Evolutionary conservation across 2,113 vertebrate species (phyloP).

Genomic region (Nothocercus julius): DNA sequence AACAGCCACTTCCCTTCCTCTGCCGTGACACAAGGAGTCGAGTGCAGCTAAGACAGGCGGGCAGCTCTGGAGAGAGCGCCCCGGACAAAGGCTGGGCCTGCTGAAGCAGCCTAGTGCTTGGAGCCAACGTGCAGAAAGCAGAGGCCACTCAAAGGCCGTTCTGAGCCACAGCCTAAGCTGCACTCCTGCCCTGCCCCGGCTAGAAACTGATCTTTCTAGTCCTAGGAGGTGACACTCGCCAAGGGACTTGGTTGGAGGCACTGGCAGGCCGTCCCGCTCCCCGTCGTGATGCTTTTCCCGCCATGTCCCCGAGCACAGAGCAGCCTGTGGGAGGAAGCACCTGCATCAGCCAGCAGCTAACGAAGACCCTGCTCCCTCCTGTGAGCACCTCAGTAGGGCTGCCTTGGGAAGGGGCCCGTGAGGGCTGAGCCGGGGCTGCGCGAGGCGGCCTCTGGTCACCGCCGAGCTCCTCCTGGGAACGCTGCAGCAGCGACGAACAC

Average conservation of each 20-base stretch:
- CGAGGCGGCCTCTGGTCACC: accelerated
- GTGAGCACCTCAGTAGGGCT: neutral
- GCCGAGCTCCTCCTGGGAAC: neutral
- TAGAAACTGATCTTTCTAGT: neutral
- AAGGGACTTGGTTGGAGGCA: neutral
- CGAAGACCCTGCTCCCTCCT: neutral
- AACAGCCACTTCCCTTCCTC: neutral
- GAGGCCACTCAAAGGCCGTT: neutral
- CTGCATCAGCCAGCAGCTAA: neutral
- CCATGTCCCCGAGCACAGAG: neutral
- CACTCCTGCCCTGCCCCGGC: neutral
- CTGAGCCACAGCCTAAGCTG: neutral
- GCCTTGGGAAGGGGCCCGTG: neutral
- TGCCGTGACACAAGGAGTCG: accelerated
- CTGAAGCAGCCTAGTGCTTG: neutral
- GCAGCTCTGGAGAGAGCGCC: neutral
- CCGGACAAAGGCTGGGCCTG: neutral
- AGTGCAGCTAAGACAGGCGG: neutral
- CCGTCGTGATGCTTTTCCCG: accelerated
- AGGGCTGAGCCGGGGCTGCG: neutral
- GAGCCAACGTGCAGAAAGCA: neutral
- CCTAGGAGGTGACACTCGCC: neutral
- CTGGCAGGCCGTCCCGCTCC: neutral
- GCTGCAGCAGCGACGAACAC: neutral
- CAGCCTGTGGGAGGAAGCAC: neutral